These are phyloP conservation scores for Vidua chalybeata DNA, from an alignment of 2,113 vertebrate species.

Conservation along the genomic window DNA sequence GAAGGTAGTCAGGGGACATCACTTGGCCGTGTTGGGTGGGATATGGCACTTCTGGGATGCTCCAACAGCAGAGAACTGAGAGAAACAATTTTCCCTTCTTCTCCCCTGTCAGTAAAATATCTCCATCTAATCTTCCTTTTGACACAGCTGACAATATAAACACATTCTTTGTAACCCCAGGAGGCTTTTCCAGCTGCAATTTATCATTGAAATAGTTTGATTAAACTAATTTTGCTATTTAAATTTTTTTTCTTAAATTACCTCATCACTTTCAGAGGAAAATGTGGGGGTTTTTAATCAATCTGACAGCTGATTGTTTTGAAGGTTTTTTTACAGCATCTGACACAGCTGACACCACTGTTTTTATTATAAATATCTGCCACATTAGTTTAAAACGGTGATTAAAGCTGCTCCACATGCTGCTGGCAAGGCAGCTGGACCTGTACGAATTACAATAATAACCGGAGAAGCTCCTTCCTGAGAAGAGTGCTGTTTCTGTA, in stretches of 20 bases:
- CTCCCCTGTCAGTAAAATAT: background rate
- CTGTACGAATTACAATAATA: conserved; percentile 61
- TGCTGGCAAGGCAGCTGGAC: conserved; percentile 60
- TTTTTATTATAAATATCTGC: conserved; percentile 60
- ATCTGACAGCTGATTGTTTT: conserved; percentile 55
- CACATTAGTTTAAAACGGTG: conserved; percentile 56
- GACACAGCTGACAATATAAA: conserved; percentile 16
- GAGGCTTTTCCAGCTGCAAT: background rate
- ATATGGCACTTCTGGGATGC: background rate
- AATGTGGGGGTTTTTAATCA: background rate
- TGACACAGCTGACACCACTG: conserved; percentile 39
- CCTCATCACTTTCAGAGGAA: background rate
- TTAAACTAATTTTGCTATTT: conserved; percentile 44
- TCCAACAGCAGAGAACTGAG: background rate
- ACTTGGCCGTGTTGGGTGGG: accelerated
- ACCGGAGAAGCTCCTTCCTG: conserved; percentile 55
- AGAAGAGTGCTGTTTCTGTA: conserved; percentile 46
- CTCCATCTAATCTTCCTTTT: background rate
- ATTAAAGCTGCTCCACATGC: conserved; percentile 59
- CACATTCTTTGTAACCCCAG: background rate
- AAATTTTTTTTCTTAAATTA: conserved; percentile 31
- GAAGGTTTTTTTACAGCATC: background rate
- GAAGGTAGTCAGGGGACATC: background rate
- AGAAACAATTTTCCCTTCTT: background rate
- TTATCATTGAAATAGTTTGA: conserved; percentile 30